Evolutionary conservation across 2,797 vertebrate genomes (phyloP), one percentile per base, ranked within the genome.

Genomic region (Amblyopsis hoosieri): DNA sequence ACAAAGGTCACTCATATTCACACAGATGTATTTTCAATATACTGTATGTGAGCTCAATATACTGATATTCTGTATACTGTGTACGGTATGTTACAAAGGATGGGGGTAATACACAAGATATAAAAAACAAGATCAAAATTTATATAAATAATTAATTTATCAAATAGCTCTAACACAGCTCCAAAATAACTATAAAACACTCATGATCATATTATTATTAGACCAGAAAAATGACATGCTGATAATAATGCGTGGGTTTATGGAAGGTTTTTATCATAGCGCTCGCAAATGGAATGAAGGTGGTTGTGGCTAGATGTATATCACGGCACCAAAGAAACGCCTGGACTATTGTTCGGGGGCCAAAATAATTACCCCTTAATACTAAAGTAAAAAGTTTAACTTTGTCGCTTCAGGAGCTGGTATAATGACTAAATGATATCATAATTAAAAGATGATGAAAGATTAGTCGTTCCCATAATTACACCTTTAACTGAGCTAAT

Each of bases 381-480:
- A 84, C 76, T 60, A 79, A 79, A 82, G 72, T 62, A 80, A 78
- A 88, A 86, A 86, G 75, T 85, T 89, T 81, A 66, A 78, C 85
- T 81, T 82, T 72, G 67, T 86, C 60, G 79, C 85, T 87, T 69
- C 72, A 76, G 86, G 83, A 88, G 69, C 72, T 68, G 71, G 74
- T 85, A 60, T 80, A 86, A 85, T 85, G 81, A 83, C 82, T 84
- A 77, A 79, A 82, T 77, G 80, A 85, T 84, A 81, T 79, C 77
- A 83, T 88, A 92, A 93, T 93, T 91, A 92, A 85, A 86, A 89
- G 83, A 89, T 91, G 85, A 87, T 89, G 80, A 90, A 86, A 91
- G 90, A 92, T 91, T 91, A 90, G 80, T 69, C 86, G 75, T 89
- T 86, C 88, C 76, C 60, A 79, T 91, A 91, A 92, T 93, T 92